Evolutionary conservation across 2,797 vertebrate species (phyloP).

Genomic region (Fistularia commersonii): DNA sequence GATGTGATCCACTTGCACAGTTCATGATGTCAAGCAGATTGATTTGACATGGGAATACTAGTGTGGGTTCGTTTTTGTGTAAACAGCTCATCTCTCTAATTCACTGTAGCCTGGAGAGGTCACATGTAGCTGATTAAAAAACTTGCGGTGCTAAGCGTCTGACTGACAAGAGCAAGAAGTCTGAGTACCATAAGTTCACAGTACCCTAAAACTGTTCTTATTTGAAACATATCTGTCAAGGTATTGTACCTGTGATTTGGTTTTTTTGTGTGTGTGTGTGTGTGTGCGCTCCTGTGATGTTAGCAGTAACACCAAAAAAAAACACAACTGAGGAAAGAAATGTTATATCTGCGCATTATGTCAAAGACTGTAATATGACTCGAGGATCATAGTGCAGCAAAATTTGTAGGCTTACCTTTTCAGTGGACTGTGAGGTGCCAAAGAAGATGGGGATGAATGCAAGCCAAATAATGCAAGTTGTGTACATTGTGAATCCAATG

Average conservation of each 20-base stretch:
- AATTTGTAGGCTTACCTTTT: constrained; percentile 85
- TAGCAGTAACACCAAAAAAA: no score
- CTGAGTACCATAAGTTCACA: not conserved
- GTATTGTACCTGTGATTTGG: no score
- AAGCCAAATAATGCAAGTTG: constrained; percentile 98
- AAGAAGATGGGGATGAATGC: constrained; percentile 99
- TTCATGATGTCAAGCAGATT: constrained; percentile 47
- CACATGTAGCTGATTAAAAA: constrained; percentile 43
- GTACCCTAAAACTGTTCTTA: no score
- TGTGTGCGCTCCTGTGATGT: no score
- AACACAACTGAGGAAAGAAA: no score
- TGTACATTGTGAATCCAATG: constrained; percentile 99
- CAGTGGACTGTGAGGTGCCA: constrained; percentile 94
- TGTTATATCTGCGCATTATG: not conserved
- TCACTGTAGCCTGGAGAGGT: constrained; percentile 33
- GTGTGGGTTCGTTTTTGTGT: constrained; percentile 45
- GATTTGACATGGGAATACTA: constrained; percentile 54
- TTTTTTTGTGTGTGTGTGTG: not conserved
- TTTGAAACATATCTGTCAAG: no score
- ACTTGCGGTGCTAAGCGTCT: constrained; percentile 10
- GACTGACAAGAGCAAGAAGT: constrained; percentile 24
- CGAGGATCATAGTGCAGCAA: not conserved
- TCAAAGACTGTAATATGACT: not conserved
- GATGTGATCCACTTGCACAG: constrained; percentile 39
- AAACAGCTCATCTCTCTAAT: constrained; percentile 48